Conservation (phyloP, 2,888 invertebrate species). For the Ennomos fuscantarius region DNA sequence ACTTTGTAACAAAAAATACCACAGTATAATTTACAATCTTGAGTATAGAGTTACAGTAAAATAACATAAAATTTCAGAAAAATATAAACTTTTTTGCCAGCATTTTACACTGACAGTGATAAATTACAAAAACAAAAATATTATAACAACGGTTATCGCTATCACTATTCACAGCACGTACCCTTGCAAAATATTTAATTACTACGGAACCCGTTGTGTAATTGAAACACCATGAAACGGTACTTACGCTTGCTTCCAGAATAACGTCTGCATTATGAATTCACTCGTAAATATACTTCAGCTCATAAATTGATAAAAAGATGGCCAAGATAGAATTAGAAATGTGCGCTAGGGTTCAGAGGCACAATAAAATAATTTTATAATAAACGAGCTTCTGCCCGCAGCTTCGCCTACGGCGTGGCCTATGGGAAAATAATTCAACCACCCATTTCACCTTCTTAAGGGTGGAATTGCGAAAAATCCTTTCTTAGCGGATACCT, state of each 20-base stretch:
- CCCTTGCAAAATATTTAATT: conserved; percentile 28
- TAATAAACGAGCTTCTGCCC: no score
- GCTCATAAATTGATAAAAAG: conserved; percentile 12
- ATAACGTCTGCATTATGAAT: conserved; percentile 30
- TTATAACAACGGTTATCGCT: neutral
- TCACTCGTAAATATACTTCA: conserved; percentile 34
- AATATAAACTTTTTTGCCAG: neutral
- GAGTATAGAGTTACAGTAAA: no score
- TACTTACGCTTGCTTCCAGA: conserved; percentile 19
- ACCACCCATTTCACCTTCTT: no score
- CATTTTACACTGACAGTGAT: conserved; percentile 12
- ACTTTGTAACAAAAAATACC: no score
- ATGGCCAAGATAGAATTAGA: neutral
- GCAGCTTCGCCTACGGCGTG: no score
- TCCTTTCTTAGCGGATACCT: no score
- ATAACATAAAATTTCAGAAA: no score
- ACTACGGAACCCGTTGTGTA: conserved; percentile 22
- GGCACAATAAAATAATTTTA: neutral
- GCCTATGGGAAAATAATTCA: no score
- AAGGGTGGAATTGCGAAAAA: no score
- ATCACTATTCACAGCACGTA: conserved; percentile 14
- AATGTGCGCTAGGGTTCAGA: conserved; percentile 1
- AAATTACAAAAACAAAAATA: conserved; percentile 8
- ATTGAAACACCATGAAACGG: conserved; percentile 32
- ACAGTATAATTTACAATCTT: no score